Conservation (phyloP, 1,140 invertebrate species). For the Calycopis cecrops region DNA sequence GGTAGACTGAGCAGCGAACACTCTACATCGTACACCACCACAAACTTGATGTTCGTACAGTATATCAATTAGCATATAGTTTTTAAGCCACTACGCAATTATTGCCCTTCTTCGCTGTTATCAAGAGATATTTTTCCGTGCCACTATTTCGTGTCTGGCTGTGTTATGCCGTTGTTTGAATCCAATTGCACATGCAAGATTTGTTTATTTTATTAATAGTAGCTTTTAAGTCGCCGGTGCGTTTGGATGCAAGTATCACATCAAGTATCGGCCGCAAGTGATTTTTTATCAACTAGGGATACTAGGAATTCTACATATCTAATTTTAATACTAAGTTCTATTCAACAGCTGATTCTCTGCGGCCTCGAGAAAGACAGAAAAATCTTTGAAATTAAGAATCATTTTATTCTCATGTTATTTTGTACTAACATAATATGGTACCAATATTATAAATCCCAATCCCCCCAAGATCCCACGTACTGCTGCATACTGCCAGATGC, state of each 20-base stretch:
- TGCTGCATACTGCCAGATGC: no score
- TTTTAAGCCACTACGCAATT: slow-evolving; percentile 1
- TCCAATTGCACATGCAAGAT: slow-evolving; percentile 8
- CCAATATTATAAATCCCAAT: no score
- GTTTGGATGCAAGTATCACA: not conserved
- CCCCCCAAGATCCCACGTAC: no score
- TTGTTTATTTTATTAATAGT: slow-evolving; percentile 12
- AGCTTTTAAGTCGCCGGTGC: slow-evolving; percentile 8
- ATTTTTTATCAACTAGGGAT: no score
- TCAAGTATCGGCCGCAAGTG: no score
- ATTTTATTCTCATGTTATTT: no score
- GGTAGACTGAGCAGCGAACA: slow-evolving; percentile 46
- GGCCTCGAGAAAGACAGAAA: no score
- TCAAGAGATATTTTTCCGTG: slow-evolving; percentile 1
- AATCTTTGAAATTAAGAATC: no score
- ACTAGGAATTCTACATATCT: no score
- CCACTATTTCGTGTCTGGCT: not conserved
- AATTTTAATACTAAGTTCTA: no score
- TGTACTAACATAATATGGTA: no score
- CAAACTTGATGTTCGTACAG: not conserved
- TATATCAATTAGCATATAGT: not conserved
- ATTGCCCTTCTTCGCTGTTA: not conserved
- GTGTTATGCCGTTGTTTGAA: not conserved
- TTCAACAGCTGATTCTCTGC: no score
- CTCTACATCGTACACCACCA: slow-evolving; percentile 14